These are phyloP conservation scores for Gastrophryne carolinensis DNA, from an alignment of 2,797 vertebrate species.

Conservation along the genomic window DNA sequence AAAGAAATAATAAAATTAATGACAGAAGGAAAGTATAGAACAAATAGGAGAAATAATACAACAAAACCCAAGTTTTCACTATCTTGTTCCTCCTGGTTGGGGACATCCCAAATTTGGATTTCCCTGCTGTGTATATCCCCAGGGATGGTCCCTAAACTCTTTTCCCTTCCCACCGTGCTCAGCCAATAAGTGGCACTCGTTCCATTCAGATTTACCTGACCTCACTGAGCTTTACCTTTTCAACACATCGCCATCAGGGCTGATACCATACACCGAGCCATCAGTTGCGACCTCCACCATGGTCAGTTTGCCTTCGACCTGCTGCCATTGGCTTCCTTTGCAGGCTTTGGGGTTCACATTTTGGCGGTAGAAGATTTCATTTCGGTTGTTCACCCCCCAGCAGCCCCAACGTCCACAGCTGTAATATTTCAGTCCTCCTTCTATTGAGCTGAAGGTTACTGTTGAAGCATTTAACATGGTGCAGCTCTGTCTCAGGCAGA, in stretches of 20 bases:
- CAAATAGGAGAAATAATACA: too few species aligned
- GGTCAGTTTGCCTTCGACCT: background rate
- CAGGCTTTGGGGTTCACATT: constrained; percentile 2
- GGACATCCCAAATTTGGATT: too few species aligned
- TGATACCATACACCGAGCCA: constrained; percentile 27
- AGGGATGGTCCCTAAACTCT: too few species aligned
- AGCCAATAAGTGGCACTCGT: too few species aligned
- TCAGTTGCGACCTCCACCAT: constrained; percentile 22
- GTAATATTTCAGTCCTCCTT: constrained; percentile 29
- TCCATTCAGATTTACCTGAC: too few species aligned
- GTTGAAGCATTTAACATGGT: background rate
- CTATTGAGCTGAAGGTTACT: background rate
- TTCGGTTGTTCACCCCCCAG: constrained; percentile 12
- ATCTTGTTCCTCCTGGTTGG: too few species aligned
- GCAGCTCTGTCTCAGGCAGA: background rate
- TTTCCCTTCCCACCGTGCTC: too few species aligned
- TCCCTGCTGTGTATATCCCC: too few species aligned
- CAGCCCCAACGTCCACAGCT: constrained; percentile 24
- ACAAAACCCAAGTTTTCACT: too few species aligned
- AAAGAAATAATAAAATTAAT: too few species aligned
- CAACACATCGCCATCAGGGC: background rate
- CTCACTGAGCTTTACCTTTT: constrained; percentile 36
- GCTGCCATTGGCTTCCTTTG: constrained; percentile 8
- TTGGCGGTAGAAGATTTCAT: background rate
- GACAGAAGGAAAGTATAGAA: too few species aligned